Percentiles rank a stretch among this genome's conserved stretches.
phyloP scores from a whole-genome alignment of 2,888 invertebrate genomes.

The Leptinotarsa juncta region DNA sequence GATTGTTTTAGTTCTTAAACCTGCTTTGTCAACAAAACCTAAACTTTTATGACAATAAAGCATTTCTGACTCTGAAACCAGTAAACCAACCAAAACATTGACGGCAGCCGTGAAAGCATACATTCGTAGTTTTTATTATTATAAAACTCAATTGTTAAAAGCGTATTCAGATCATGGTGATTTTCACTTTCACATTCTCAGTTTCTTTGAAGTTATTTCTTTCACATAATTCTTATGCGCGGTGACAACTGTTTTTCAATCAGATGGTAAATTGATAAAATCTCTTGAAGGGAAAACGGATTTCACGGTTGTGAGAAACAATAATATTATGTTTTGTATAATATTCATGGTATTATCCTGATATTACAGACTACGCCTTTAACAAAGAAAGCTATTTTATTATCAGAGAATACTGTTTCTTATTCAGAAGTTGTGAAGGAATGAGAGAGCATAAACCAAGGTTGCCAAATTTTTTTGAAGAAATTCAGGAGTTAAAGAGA shows the following conservation, averaged over 20 bases:
- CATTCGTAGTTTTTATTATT: too few species aligned
- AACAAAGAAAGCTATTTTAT: slow-evolving; percentile 58
- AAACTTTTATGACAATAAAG: too few species aligned
- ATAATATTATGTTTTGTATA: slow-evolving; percentile 66
- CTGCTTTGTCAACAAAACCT: too few species aligned
- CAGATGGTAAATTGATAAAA: slow-evolving; percentile 38
- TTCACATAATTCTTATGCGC: neutral
- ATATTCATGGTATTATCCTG: slow-evolving; percentile 65
- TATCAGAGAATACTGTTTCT: slow-evolving; percentile 37
- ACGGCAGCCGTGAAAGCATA: too few species aligned
- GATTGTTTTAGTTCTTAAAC: too few species aligned
- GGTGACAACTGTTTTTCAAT: slow-evolving; percentile 21
- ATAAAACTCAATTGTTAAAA: too few species aligned
- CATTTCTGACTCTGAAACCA: too few species aligned
- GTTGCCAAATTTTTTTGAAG: neutral
- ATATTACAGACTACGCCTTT: slow-evolving; percentile 56
- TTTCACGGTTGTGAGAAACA: slow-evolving; percentile 66
- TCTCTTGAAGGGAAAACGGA: slow-evolving; percentile 28
- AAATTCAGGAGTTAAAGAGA: neutral
- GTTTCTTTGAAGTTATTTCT: neutral
- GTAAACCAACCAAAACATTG: too few species aligned
- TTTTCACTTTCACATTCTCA: too few species aligned
- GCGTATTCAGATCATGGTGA: too few species aligned
- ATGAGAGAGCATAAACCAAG: neutral
- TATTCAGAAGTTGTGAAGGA: slow-evolving; percentile 26